Base-by-base conservation (phyloP, 2,113 vertebrate genomes). In the Aleadryas rufinucha region DNA sequence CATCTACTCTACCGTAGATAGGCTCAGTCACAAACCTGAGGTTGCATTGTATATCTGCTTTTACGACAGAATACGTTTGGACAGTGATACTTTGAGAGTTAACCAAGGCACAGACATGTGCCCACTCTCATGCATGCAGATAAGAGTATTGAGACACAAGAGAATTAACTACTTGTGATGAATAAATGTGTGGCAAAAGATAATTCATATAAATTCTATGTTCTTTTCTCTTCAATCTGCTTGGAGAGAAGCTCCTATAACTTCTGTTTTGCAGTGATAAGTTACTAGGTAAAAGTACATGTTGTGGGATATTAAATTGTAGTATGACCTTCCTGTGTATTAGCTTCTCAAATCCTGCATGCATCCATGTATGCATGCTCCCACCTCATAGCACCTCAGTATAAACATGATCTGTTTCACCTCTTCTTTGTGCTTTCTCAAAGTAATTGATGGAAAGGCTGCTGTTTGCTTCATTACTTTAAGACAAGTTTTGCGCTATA, bases 1-100 rank as follows among this genome's bases (percentile, higher is more conserved):
- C 6, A 42, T 60, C 22, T 52, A 3, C 10, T 3, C 1, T 35
- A 20, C 28, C 9, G 9, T 1, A 64, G 15, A 11, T 6, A 54
- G 45, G 8, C 35, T 74, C 44, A 61, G 22, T 24, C 31, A 42
- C 45, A 82, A 84, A 78, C 9, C 18, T 47, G 10, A 49, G 21
- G 5, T 14, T 84, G 13, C 18, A 54, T 5, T 24, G 9, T 18
- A 0, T 37, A 17, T 68, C 53, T 89, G 28, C 20, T 68, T 44
- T 33, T 28, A 27, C 42, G 26, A 45, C n/a, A 80, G 22, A 64
- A 31, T 26, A 27, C 1, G 15, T 80, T 72, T 27, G 16, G 47
- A 45, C 11, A 71, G 31, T 18, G 31, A n/a, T 37, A 68, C 22
- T 28, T 37, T 39, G 23, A 37, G 49, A 68, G 19, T 16, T 84